Base-by-base conservation (phyloP, 1,140 invertebrate species). In the Pachyrhynchus sulphureomaculatus region DNA sequence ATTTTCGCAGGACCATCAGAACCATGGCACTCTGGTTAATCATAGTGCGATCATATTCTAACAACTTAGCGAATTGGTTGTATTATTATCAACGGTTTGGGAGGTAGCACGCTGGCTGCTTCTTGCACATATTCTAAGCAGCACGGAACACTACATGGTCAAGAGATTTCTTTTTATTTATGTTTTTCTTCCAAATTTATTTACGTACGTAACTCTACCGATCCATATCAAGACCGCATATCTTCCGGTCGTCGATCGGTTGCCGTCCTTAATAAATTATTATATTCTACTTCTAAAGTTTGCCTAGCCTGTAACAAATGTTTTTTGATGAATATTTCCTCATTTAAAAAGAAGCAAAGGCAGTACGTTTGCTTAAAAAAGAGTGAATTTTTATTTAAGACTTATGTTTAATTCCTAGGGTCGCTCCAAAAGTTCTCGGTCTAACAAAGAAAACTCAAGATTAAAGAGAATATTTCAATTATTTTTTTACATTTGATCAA, bases 211-310 rank as follows among this genome's bases (percentile, higher is more conserved):
- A 48, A 26, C n/a, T 48, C 51, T 21, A 32, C 37, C 21, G 60
- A 32, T 44, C 62, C 71, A 67, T 72, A 75, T 75, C 74, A 75
- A 49, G 74, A 75, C 33, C 71, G 70, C 45, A 75, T 68, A 34
- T 81, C 83, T 66, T 85, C 88, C 62, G 81, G 79, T 70, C 82
- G 79, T 68, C 92, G 86, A 72, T 95, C 93, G 63, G 93, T 96
- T 64, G 91, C 94, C 65, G 88, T 82, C 64, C 86, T 84, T 66
- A 97, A 78, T 67, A 98, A 80, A 77, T 91, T 93, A 69, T 85
- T 86, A 77, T 96, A 97, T 81, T 97, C 95, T 75, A 89, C 83
- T 75, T 97, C 94, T 73, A 98, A 81, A 69, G 91, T 81, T 81
- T 93, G 90, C 65, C 92, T 86, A 71, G 87, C 89, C 92, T 95